These are phyloP conservation scores for Pseudomyrmex dendroicus DNA, from an alignment of 1,140 invertebrate genomes.

Conservation along the genomic window DNA sequence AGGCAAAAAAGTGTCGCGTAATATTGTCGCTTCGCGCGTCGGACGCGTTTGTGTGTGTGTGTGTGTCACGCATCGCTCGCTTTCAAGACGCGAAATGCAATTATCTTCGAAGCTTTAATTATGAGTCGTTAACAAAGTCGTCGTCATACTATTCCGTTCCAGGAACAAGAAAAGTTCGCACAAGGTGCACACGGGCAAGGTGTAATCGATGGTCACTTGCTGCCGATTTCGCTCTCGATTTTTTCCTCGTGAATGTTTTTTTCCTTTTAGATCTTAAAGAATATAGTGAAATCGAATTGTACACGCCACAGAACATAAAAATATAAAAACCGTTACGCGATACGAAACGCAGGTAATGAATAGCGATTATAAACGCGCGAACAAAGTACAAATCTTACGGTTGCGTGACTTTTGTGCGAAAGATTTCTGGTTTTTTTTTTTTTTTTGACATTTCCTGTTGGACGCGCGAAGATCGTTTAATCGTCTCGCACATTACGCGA, in stretches of 20 bases:
- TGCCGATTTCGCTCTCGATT: background rate
- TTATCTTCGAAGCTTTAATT: conserved; percentile 10
- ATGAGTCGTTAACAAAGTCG: background rate
- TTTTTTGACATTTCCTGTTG: conserved; percentile 1
- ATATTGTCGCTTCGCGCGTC: background rate
- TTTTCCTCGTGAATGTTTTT: background rate
- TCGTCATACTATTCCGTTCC: background rate
- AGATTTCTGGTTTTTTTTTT: background rate
- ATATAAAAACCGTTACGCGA: background rate
- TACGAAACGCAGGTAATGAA: background rate
- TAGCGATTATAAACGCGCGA: background rate
- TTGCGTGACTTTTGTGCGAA: background rate
- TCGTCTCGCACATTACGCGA: background rate
- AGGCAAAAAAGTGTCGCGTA: conserved; percentile 24
- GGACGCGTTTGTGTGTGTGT: background rate
- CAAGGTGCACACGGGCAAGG: background rate
- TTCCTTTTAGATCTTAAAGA: background rate
- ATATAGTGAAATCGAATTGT: background rate
- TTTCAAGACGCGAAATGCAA: background rate
- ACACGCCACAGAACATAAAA: background rate
- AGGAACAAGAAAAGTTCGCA: conserved; percentile 9
- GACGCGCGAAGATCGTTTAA: conserved; percentile 2
- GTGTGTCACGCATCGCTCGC: too few relatives aligned
- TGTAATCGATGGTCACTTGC: background rate
- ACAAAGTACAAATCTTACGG: background rate